Evolutionary conservation across 2,797 vertebrate species (phyloP).

Genomic region (Emydoidea blandingii): DNA sequence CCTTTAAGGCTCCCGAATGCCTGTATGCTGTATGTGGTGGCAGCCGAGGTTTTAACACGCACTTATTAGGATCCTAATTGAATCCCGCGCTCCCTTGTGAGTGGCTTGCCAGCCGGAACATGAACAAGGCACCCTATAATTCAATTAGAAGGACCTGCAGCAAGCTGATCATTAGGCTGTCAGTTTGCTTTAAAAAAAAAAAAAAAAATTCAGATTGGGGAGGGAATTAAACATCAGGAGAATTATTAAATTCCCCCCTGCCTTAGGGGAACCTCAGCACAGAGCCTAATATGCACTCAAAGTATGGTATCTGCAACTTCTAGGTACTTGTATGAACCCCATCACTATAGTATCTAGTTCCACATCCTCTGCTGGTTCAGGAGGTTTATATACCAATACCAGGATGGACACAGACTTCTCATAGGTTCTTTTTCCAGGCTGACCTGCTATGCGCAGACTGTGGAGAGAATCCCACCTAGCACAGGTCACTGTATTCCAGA

Average conservation of each 20-base stretch:
- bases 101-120: slow-evolving; percentile 73
- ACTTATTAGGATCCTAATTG: slow-evolving; percentile 78
- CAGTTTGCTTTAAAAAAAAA: slow-evolving; percentile 26
- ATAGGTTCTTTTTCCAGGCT: not conserved
- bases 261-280: not conserved
- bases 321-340: slow-evolving; percentile 10
- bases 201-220: slow-evolving; percentile 33
- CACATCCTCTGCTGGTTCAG: not conserved
- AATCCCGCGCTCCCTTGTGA: slow-evolving; percentile 75
- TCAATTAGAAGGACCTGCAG: slow-evolving; percentile 77
- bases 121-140: slow-evolving; percentile 79
- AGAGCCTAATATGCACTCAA: not conserved
- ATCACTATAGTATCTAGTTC: not conserved
- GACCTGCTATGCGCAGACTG: not conserved
- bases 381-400: not conserved
- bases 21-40: slow-evolving; percentile 54
- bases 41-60: slow-evolving; percentile 71
- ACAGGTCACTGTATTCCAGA: not conserved
- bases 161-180: slow-evolving; percentile 77
- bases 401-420: not conserved
- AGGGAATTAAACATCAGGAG: slow-evolving; percentile 48
- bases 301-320: not conserved
- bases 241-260: slow-evolving; percentile 30
- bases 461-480: not conserved
- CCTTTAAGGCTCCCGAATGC: slow-evolving; percentile 60